phyloP scores from a whole-genome alignment of 2,888 invertebrate species.

The Pyrocoelia pectoralis region DNA sequence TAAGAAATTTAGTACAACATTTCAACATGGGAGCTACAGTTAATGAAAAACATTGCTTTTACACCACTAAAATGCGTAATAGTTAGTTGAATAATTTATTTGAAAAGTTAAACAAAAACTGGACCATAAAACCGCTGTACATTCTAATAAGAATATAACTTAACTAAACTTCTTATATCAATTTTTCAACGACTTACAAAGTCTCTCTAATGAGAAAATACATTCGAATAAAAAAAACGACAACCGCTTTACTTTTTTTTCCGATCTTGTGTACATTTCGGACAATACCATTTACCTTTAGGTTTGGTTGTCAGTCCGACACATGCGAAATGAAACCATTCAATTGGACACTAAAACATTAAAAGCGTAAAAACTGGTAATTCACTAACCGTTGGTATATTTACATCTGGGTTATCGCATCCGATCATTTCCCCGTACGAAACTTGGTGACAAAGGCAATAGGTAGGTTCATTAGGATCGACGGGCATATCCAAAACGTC shows the following conservation, averaged over 20 bases:
- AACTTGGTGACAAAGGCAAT: slow-evolving; percentile 97
- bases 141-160: too few species aligned
- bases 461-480: slow-evolving; percentile 98
- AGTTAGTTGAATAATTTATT: too few species aligned
- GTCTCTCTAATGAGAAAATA: too few species aligned
- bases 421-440: slow-evolving; percentile 98
- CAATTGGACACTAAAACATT: slow-evolving; percentile 77
- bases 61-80: too few species aligned
- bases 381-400: slow-evolving; percentile 43
- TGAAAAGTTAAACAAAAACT: too few species aligned
- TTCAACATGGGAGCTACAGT: too few species aligned
- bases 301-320: slow-evolving; percentile 90
- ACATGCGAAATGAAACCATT: slow-evolving; percentile 97
- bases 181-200: too few species aligned
- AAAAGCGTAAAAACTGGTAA: background rate
- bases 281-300: slow-evolving; percentile 96
- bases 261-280: slow-evolving; percentile 84
- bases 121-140: too few species aligned
- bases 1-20: too few species aligned
- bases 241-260: slow-evolving; percentile 72
- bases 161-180: too few species aligned
- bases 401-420: slow-evolving; percentile 90
- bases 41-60: too few species aligned
- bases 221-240: too few species aligned
- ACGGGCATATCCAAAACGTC: slow-evolving; percentile 92